Percentiles rank a stretch among this genome's conserved stretches.
Conservation (phyloP, 2,888 invertebrate species). For the Meiosimyza decipiens region DNA sequence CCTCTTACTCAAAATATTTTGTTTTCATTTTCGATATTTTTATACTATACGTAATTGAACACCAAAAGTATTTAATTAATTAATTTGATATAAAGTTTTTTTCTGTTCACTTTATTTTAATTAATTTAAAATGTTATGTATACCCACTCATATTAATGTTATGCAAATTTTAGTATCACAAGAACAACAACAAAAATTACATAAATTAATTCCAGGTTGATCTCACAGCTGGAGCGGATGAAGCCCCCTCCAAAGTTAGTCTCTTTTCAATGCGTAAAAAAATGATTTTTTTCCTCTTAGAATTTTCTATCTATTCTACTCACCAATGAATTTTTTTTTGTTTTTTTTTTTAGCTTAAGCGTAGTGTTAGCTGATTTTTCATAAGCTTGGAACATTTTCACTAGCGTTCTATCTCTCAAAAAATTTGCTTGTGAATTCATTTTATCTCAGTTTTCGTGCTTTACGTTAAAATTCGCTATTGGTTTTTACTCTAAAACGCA, state of each 20-base stretch:
- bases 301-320: too few relatives aligned
- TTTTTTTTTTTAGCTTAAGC: too few relatives aligned
- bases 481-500: too few relatives aligned
- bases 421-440: too few relatives aligned
- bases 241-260: slow-evolving; percentile 67
- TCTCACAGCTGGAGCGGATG: slow-evolving; percentile 67
- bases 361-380: too few relatives aligned
- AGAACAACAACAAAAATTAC: slow-evolving; percentile 35
- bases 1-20: neutral
- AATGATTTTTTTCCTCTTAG: too few relatives aligned
- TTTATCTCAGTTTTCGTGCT: too few relatives aligned
- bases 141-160: slow-evolving; percentile 37
- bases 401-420: too few relatives aligned
- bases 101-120: slow-evolving; percentile 16
- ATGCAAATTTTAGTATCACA: slow-evolving; percentile 45
- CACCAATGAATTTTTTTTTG: too few relatives aligned
- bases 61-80: neutral
- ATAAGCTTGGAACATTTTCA: too few relatives aligned
- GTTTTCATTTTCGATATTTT: neutral
- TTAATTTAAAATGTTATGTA: slow-evolving; percentile 39
- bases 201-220: slow-evolving; percentile 63
- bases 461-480: too few relatives aligned
- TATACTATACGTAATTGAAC: neutral
- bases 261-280: slow-evolving; percentile 34
- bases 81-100: slow-evolving; percentile 5